Percentiles rank a stretch among this genome's conserved stretches.
phyloP scores from a whole-genome alignment of 2,888 invertebrate genomes.

The Elmis aenea region DNA sequence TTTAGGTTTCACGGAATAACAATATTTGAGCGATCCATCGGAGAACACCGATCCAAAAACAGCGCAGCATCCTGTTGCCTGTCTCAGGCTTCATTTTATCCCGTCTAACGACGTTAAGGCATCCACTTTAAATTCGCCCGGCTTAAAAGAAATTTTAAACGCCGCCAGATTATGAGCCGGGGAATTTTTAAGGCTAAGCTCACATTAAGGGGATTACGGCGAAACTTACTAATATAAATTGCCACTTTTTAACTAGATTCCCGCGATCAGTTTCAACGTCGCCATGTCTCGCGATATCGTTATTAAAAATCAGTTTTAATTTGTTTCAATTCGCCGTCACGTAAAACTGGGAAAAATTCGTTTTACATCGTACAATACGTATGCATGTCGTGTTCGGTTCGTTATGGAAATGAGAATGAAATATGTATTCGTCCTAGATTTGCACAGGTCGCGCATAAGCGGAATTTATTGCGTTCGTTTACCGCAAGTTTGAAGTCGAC shows the following conservation, averaged over 20 bases:
- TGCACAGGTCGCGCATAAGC: conserved; percentile 21
- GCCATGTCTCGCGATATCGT: conserved; percentile 4
- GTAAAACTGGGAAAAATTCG: conserved; percentile 10
- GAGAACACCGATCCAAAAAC: too few relatives aligned
- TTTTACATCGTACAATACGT: conserved; percentile 21
- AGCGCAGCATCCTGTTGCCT: conserved; percentile 12
- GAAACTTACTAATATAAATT: too few relatives aligned
- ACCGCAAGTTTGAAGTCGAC: conserved; percentile 18
- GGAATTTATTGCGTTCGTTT: conserved; percentile 28
- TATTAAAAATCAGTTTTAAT: conserved; percentile 18
- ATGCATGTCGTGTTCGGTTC: conserved; percentile 29
- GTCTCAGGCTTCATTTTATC: conserved; percentile 13
- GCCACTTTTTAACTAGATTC: conserved; percentile 10
- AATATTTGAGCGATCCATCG: too few relatives aligned
- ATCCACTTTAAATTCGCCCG: conserved; percentile 14
- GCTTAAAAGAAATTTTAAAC: conserved; percentile 16
- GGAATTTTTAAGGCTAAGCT: conserved; percentile 10
- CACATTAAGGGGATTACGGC: conserved; percentile 9
- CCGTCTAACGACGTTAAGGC: conserved; percentile 14
- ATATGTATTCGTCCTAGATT: conserved; percentile 31
- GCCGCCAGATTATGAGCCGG: conserved; percentile 10
- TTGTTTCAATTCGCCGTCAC: conserved; percentile 11
- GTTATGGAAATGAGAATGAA: conserved; percentile 32
- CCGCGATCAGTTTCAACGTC: conserved; percentile 8
- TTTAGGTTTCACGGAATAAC: too few relatives aligned